Evolutionary conservation across 2,113 vertebrate species (phyloP), one percentile per base, ranked within the genome.

Genomic region (Spizaetus ornatus): DNA sequence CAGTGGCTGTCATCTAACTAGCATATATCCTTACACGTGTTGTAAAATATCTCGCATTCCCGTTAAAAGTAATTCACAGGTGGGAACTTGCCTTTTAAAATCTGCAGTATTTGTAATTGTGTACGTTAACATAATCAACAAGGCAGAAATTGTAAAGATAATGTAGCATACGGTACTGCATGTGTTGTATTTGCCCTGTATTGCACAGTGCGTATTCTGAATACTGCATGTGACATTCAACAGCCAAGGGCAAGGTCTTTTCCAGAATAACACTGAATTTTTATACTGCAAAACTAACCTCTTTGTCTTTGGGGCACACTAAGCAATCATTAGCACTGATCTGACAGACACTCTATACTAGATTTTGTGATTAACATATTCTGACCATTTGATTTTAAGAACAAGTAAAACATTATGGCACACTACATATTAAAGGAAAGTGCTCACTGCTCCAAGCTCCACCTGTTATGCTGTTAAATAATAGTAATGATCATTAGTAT

Each of bases 201-300:
- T 82, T 58, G 76, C 83, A 29, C 73, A 56, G 65, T 22, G 65
- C 40, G 0, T n/a, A 4, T 69, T 55, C 80, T 53, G 62, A 74
- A 63, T 21, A 8, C 56, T n/a, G n/a, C 67, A 36, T 53, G 61
- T 91, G 93, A 93, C 78, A n/a, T 36, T 72, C 62, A 62, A 8
- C 94, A 91, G 96, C 94, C 84, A 56, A 73, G 73, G 91, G 96
- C 93, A 95, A 97, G 93, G 95, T 91, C 91, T 95, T 55, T 72
- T 77, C 77, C 66, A 62, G 53, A 95, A 79, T 50, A 89, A 84
- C 18, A 62, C 45, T 0, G 0, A 25, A 58, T 85, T 94, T 91
- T 79, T 79, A 38, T 50, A 38, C 25, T 76, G 90, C 70, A 80
- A 85, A 95, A 69, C 62, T 31, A 63, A 63, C 74, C 58, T 82